Evolutionary conservation across 2,797 vertebrate genomes (phyloP).

Genomic region (Pteropus rufus): DNA sequence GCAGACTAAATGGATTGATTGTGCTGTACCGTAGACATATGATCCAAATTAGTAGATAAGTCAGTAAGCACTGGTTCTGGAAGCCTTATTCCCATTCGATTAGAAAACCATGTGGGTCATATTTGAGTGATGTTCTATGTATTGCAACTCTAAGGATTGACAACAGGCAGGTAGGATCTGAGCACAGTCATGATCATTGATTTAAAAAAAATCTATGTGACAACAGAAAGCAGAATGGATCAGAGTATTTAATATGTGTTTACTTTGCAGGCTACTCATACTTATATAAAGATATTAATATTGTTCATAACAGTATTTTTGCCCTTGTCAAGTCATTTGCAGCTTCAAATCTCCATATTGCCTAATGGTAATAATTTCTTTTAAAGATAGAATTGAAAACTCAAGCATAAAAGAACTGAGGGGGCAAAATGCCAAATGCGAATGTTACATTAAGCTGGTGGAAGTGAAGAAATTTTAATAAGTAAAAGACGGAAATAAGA

Average conservation of each 20-base stretch:
- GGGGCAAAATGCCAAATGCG: not conserved
- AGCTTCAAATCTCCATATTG: not conserved
- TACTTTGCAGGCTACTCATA: not conserved
- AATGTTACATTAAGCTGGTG: not conserved
- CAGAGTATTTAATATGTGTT: not conserved
- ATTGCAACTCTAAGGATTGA: not conserved
- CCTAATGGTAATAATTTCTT: not conserved
- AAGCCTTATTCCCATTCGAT: not conserved
- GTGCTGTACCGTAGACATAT: not conserved
- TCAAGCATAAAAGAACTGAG: not conserved
- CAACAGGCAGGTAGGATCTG: not conserved
- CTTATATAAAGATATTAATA: not conserved
- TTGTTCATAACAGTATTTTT: not conserved
- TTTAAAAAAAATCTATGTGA: not conserved
- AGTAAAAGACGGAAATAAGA: not conserved
- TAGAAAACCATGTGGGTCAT: not conserved
- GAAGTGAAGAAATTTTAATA: slow-evolving; percentile 27
- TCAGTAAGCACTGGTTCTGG: not conserved
- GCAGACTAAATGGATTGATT: not conserved
- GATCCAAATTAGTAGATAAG: not conserved
- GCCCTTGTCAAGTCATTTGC: not conserved
- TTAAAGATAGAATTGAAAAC: not conserved
- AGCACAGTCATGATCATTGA: not conserved
- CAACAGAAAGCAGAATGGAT: not conserved
- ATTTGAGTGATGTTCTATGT: not conserved